Percentiles rank a stretch among this genome's conserved stretches.
Evolutionary conservation across 2,113 vertebrate genomes (phyloP).

Genomic region (Trogon melanurus): DNA sequence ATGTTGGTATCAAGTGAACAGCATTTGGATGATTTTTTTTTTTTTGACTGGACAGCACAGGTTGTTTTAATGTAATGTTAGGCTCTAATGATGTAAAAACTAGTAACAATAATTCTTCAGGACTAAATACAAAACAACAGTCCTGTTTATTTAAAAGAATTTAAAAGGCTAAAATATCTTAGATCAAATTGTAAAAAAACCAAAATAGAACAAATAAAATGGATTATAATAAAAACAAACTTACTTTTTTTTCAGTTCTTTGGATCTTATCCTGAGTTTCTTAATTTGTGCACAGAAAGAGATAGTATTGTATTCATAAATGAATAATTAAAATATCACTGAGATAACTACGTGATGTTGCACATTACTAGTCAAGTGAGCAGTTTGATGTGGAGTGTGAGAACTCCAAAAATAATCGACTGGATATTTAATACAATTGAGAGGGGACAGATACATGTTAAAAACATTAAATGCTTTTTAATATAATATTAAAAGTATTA

Average conservation of each 20-base stretch:
- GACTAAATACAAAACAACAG: background rate
- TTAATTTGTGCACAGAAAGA: conserved; percentile 52
- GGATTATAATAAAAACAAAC: background rate
- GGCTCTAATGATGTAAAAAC: background rate
- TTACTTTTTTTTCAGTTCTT: background rate
- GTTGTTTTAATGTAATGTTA: background rate
- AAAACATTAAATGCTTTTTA: background rate
- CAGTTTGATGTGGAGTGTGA: background rate
- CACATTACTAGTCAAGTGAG: background rate
- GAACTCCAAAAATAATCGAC: background rate
- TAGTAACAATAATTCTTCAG: background rate
- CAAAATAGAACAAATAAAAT: background rate
- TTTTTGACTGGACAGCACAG: background rate
- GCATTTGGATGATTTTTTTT: background rate
- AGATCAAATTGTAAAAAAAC: background rate
- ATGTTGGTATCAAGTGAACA: background rate
- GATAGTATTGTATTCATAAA: conserved; percentile 66
- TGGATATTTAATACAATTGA: background rate
- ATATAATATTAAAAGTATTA: background rate
- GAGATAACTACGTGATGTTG: conserved; percentile 53
- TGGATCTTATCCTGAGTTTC: background rate
- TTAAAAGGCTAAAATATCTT: background rate
- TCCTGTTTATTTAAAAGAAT: background rate
- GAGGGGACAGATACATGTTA: background rate
- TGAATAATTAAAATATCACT: conserved; percentile 77